Base-by-base conservation (phyloP, 2,888 invertebrate species). In the Julus scanicus region DNA sequence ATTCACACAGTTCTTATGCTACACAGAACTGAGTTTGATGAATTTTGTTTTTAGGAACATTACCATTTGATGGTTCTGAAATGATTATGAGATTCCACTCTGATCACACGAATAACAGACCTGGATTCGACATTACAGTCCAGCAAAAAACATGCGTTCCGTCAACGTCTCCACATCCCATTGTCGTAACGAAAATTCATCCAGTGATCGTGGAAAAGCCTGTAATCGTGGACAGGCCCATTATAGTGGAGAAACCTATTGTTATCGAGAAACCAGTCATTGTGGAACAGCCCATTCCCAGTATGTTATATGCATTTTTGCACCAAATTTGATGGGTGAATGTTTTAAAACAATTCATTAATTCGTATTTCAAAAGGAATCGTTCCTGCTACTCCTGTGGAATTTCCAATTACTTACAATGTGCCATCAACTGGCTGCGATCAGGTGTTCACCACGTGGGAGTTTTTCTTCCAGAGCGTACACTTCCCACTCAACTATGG, bases 401-500 rank as follows among this genome's bases (percentile, higher is more conserved):
- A 57, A 29, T 86, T 71, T 88, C 88, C 86, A 9, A 20, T 86
- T 8, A 88, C 88, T 0, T 87, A 57, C 80, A 13, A 20, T 20
- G 86, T 88, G 20, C 87, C 88, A n/a, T 83, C 87, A 8, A 87
- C 88, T 4, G 49, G 84, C 44, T 90, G 91, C 88, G 90, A 90
- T 39, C 53, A 89, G 71, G 90, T 90, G 17, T 91, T 90, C 84
- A 89, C 89, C 29, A 90, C 90, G 15, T 88, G 88, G 71, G 90
- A 90, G 48, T 90, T 90, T 40, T 89, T 89, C 13, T 89, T 91
- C 49, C 89, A 90, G 29, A 90, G 90, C 49, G 90, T 90, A 11
- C 89, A 90, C 37, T 90, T 89, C 86, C 91, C 91, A 13, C 88
- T 90, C 17, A 85, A 89, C 49, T 91, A 91, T 86, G 90, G 90